Evolutionary conservation across 30 jellyfish, hydroid and myxozoan species (phyloP).

Genomic region (Cassiopea andromeda): DNA sequence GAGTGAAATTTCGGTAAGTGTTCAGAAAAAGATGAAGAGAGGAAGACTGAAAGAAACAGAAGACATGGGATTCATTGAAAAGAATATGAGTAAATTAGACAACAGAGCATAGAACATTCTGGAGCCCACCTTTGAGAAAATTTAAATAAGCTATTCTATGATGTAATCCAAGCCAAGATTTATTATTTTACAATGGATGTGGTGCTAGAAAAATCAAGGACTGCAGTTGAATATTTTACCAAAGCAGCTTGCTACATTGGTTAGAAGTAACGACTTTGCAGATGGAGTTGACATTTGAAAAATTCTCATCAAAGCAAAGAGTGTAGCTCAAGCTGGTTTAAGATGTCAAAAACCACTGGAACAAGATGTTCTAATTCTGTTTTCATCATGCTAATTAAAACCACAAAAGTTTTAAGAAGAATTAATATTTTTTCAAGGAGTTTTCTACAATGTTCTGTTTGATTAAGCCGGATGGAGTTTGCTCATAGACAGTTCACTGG

Average conservation of each 20-base stretch:
- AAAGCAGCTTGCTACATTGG: not conserved
- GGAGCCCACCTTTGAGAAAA: too few species aligned
- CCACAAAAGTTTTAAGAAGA: slow-evolving; percentile 58
- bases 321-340: slow-evolving; percentile 36
- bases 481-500: slow-evolving; percentile 29
- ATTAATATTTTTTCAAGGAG: slow-evolving; percentile 50
- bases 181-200: too few species aligned
- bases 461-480: slow-evolving; percentile 35
- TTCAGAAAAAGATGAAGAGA: too few species aligned
- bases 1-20: too few species aligned
- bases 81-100: too few species aligned
- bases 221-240: not conserved
- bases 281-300: slow-evolving; percentile 35
- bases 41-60: too few species aligned
- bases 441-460: slow-evolving; percentile 35
- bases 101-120: too few species aligned
- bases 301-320: slow-evolving; percentile 9
- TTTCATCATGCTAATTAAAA: slow-evolving; percentile 56
- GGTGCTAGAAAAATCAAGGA: not conserved
- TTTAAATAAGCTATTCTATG: too few species aligned
- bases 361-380: slow-evolving; percentile 33
- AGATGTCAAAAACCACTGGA: slow-evolving; percentile 32
- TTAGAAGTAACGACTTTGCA: not conserved
- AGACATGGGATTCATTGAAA: too few species aligned
- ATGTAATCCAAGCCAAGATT: too few species aligned